Evolutionary conservation across 2,888 invertebrate species (phyloP), one percentile per base, ranked within the genome.

Genomic region (Dolomedes plantarius): DNA sequence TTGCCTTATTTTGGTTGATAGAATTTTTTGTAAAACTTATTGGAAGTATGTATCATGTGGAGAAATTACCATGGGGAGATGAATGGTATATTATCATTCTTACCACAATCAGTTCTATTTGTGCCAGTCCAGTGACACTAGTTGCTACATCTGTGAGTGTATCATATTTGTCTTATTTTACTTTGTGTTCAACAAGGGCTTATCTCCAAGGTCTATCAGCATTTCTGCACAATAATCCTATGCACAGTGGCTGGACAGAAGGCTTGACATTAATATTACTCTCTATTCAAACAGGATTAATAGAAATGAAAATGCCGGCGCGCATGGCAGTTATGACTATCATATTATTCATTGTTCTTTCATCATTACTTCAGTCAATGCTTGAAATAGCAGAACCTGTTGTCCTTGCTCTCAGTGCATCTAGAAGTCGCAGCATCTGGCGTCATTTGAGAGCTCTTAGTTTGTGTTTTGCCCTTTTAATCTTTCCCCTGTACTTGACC

Each of bases 351-450:
- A 92, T 93, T 56, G 93, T 93, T 5, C 89, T 92, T n/a, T 93
- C 93, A 0, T 93, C 93, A 0, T 90, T 93, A n/a, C 91, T 93
- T 11, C 93, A 93, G 89, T 93, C 93, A 11, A 92, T 93, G 90
- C 92, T 92, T 88, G 93, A 93, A 89, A 91, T 93, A 29, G 90
- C 92, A 1, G 93, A 93, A 88, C 92, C 93, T 0, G 91, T 92
- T 28, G 90, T 93, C 50, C 90, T 93, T 71, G 90, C 92, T 5
- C 90, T 93, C 16, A 92, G 92, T 89, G 92, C 93, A 11, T 91
- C 92, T 13, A 91, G 91, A 68, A 91, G 90, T 76, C 89, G 89
- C 23, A 91, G 91, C 36, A 79, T 91, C 19, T 77, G 88, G 29
- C 88, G 91, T 75, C 93, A 93, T 89, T 78, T 90, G 16, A 90